These are phyloP conservation scores for Philaethria dido DNA, from an alignment of 2,888 invertebrate species.

Conservation along the genomic window DNA sequence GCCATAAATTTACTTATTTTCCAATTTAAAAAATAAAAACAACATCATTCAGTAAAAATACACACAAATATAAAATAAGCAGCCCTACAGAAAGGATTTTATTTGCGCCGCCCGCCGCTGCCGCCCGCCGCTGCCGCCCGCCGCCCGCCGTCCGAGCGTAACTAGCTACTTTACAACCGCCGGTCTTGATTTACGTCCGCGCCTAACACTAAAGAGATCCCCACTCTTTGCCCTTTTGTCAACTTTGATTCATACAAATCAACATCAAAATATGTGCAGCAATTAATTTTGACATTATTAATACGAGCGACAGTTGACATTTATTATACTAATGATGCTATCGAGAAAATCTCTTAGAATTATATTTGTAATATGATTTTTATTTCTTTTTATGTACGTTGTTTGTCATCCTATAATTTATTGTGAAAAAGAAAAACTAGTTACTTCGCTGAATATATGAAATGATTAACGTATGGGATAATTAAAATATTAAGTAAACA, in stretches of 20 bases:
- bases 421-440: background rate
- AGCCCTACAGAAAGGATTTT: constrained; percentile 37
- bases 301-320: background rate
- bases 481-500: no score
- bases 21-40: background rate
- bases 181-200: constrained; percentile 47
- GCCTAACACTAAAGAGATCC: constrained; percentile 37
- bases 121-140: background rate
- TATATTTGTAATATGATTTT: no score
- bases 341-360: background rate
- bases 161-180: constrained; percentile 46
- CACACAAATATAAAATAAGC: background rate
- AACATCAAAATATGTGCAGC: constrained; percentile 2
- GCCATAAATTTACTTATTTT: no score
- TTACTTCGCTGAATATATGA: no score
- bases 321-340: constrained; percentile 4
- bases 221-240: constrained; percentile 11
- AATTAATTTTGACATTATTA: constrained; percentile 12
- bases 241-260: constrained; percentile 12
- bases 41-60: background rate
- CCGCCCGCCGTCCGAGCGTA: constrained; percentile 39
- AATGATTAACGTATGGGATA: no score
- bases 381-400: background rate
- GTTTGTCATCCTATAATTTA: background rate
- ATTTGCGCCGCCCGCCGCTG: constrained; percentile 38